Conservation (phyloP, 1,140 invertebrate genomes). For the Phthorimaea operculella region DNA sequence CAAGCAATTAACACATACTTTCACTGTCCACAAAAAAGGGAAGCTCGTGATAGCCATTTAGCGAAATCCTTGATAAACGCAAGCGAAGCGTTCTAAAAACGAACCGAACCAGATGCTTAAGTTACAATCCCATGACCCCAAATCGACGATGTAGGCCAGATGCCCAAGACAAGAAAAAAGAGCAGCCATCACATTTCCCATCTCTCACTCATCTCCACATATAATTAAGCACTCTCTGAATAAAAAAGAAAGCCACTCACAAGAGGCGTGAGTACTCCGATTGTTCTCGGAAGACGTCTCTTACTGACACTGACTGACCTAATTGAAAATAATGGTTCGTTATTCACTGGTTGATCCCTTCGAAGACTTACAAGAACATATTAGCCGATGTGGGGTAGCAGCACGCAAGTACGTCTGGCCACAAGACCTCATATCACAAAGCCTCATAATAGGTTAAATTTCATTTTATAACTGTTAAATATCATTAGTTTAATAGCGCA, state of each 20-base stretch:
- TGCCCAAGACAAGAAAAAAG: constrained; percentile 27
- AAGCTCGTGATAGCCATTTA: background rate
- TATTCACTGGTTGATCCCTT: constrained; percentile 47
- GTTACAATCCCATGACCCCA: constrained; percentile 13
- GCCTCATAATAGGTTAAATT: constrained; percentile 23
- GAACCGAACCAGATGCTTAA: background rate
- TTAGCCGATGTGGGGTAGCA: constrained; percentile 24
- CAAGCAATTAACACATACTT: constrained; percentile 59
- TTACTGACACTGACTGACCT: constrained; percentile 56
- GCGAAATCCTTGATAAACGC: background rate
- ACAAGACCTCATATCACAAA: background rate
- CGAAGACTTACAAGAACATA: constrained; percentile 46
- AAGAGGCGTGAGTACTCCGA: constrained; percentile 53
- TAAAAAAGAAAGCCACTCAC: constrained; percentile 54
- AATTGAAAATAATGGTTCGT: constrained; percentile 65
- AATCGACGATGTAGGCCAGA: constrained; percentile 24
- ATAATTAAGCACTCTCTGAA: constrained; percentile 48
- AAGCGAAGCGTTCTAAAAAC: constrained; percentile 2
- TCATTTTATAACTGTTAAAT: constrained; percentile 47
- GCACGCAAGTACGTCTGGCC: constrained; percentile 17
- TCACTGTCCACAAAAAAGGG: constrained; percentile 19
- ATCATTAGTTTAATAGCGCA: constrained; percentile 51
- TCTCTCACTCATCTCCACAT: constrained; percentile 32
- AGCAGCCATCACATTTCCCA: constrained; percentile 32
- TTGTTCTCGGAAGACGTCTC: constrained; percentile 58